phyloP scores from a whole-genome alignment of 2,113 vertebrate genomes.

The Protobothrops flavoviridis region DNA sequence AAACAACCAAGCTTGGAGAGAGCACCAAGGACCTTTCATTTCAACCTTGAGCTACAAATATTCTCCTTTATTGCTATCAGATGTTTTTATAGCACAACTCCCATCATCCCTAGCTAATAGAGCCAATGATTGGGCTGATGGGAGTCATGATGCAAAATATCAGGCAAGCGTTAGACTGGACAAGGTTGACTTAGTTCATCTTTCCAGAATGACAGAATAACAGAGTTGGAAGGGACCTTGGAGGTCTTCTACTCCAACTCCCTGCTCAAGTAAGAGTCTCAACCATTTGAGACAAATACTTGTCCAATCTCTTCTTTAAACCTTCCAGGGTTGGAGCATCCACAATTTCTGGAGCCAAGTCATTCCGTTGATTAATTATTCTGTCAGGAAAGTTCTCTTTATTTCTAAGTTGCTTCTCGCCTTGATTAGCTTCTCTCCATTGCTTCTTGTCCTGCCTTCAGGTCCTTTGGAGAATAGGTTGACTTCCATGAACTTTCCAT shows the following conservation, averaged over 20 bases:
- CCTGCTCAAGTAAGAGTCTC: too few species aligned
- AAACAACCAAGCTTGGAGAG: background rate
- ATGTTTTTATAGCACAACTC: background rate
- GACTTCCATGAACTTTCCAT: background rate
- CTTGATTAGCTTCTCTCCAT: background rate
- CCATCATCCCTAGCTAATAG: background rate
- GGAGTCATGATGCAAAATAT: background rate
- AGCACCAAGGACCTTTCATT: background rate
- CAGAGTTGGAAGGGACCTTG: background rate
- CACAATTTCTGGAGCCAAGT: background rate
- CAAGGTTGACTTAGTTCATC: background rate
- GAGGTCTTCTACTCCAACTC: background rate
- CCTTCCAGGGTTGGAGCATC: background rate
- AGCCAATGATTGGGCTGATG: background rate
- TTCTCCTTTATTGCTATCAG: background rate
- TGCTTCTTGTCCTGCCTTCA: background rate
- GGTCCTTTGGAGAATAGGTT: background rate
- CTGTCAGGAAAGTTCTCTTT: background rate
- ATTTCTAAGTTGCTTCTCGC: background rate
- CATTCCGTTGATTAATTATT: background rate
- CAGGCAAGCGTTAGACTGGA: background rate
- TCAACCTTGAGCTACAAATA: background rate
- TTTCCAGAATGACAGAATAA: background rate
- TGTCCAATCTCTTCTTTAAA: background rate
- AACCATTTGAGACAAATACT: background rate